A percentile compares a stretch with the other conserved stretches of the same genome.
Evolutionary conservation across 2,797 vertebrate species (phyloP).

Genomic region (Leptatherina wallacei): DNA sequence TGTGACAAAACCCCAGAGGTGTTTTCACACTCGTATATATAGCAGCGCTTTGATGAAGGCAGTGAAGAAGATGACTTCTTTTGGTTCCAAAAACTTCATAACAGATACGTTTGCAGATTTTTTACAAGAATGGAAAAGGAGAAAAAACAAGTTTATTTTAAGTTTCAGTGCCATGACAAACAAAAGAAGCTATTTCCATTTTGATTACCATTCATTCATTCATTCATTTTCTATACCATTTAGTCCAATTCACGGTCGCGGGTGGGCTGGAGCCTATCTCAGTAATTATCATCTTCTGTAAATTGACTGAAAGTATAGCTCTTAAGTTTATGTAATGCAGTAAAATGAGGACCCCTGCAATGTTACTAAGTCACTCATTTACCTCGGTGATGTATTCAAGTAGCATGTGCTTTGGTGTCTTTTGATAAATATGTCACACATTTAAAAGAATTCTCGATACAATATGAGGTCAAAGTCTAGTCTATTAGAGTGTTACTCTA

Average conservation of each 20-base stretch:
- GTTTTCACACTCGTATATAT: too few relatives aligned
- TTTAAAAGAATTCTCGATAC: neutral
- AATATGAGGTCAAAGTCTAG: neutral
- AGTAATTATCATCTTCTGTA: neutral
- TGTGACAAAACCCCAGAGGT: too few relatives aligned
- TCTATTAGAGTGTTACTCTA: neutral
- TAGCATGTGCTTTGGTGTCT: neutral
- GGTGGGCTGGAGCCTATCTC: too few relatives aligned
- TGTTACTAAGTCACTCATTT: neutral
- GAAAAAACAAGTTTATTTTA: neutral
- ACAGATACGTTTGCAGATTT: too few relatives aligned
- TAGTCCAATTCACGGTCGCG: too few relatives aligned
- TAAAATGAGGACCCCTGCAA: neutral
- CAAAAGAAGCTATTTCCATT: neutral
- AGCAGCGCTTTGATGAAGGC: too few relatives aligned
- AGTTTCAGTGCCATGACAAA: neutral
- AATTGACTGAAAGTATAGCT: neutral
- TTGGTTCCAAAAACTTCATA: too few relatives aligned
- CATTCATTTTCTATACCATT: too few relatives aligned
- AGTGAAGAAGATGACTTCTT: too few relatives aligned
- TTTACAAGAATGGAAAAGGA: neutral
- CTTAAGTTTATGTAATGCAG: neutral
- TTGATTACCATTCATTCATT: too few relatives aligned
- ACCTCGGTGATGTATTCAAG: neutral
- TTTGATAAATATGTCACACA: too few relatives aligned